Base-by-base conservation (phyloP, 2,797 vertebrate species). In the Adelosebastes latens region DNA sequence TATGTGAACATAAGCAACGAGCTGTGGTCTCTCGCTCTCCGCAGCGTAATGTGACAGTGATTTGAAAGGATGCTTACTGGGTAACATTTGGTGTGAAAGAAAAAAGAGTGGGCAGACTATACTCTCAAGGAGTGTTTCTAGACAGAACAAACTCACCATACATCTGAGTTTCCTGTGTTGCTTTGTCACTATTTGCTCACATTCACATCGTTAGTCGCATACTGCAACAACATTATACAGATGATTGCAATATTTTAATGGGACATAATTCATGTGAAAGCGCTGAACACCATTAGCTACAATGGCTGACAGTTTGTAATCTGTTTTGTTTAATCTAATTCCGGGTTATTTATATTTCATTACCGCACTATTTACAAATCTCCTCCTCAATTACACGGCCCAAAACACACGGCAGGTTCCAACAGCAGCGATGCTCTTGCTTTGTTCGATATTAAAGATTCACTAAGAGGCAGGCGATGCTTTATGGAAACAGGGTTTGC, bases 381-480 rank as follows among this genome's bases (percentile, higher is more conserved):
- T 67, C 49, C 24, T 59, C 32, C 59, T 82, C 60, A 72, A 69
- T 89, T 83, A 79, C 79, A 78, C 60, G 65, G 58, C 49, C 46
- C 34, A 49, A 29, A 81, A 73, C 55, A 77, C 46, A 78, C 18
- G 61, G 11, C 80, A n/a, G 72, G 10, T 75, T 84, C 46, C 66
- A 74, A 46, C 3, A 77, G 64, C 68, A 67, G 49, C 83, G 42
- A 42, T 0, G 8, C 70, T 79, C 53, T 53, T 14, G 73, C 12
- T 81, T 83, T 75, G 69, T 79, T 91, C 72, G 84, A 58, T 88
- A 91, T 89, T 91, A 88, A 93, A 90, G 52, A 85, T 73, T 87
- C 64, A 92, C 84, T 79, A 83, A 74, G 78, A 77, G 61, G 42
- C 8, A 1, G 56, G 32, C n/a, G 10, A 52, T 46, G 75, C 36